phyloP scores from a whole-genome alignment of 2,888 invertebrate genomes.

The Tupiocoris notatus region DNA sequence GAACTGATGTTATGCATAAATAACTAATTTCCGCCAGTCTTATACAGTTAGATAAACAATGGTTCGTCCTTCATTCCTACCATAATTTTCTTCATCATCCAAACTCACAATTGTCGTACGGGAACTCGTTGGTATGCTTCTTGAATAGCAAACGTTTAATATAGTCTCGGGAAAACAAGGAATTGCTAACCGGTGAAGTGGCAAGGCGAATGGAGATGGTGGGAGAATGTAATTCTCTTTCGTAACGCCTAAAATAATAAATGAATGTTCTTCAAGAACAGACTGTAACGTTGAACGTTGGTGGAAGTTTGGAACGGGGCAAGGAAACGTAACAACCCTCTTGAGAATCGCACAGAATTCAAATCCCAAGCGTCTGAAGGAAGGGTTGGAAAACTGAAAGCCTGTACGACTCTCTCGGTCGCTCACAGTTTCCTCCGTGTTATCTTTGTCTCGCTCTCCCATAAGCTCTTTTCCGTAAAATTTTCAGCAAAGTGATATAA shows the following conservation, averaged over 20 bases:
- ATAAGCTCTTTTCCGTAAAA: constrained; percentile 24
- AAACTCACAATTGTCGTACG: background rate
- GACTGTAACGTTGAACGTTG: constrained; percentile 13
- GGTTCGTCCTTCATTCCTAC: background rate
- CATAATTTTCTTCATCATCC: background rate
- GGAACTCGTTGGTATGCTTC: constrained; percentile 31
- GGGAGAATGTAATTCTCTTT: constrained; percentile 29
- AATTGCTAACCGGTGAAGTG: constrained; percentile 3
- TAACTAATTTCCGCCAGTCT: background rate
- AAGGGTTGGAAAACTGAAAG: background rate
- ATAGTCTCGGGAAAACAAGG: constrained; percentile 6
- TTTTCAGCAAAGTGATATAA: constrained; percentile 36
- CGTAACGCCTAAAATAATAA: constrained; percentile 38
- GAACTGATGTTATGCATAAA: background rate
- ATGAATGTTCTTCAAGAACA: constrained; percentile 35
- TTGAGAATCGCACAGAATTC: constrained; percentile 32
- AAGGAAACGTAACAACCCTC: constrained; percentile 23
- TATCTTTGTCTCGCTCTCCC: background rate
- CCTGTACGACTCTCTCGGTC: background rate
- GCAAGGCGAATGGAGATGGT: background rate
- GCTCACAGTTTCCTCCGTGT: background rate
- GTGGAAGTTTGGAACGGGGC: background rate
- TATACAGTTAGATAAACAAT: background rate
- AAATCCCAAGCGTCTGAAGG: constrained; percentile 11
- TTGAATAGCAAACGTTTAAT: constrained; percentile 17